Base-by-base conservation (phyloP, 2,888 invertebrate genomes). In the Ephialtes manifestator region DNA sequence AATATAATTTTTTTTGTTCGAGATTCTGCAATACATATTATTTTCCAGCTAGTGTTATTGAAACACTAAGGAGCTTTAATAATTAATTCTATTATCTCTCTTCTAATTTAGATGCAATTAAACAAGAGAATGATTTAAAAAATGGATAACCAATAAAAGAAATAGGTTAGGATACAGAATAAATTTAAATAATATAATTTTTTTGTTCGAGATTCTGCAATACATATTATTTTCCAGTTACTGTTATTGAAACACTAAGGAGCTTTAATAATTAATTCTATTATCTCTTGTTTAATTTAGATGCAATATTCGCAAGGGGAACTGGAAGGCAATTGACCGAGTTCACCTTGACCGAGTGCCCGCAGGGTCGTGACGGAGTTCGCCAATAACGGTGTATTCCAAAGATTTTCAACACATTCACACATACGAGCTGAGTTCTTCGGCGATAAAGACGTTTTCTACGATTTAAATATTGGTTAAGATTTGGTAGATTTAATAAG, bases 311-410 rank as follows among this genome's bases (percentile, higher is more conserved):
- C 65, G 65, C 39, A 65, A 39, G 65, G 39, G 65, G 65, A 39
- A 43, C 39, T 65, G 65, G 18, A 39, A 65, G 65, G 65, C 65
- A 18, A 65, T 65, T 65, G 65, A 65, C 65, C 65, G 65, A 65
- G 65, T 65, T 65, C 65, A 39, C 65, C 65, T 65, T 65, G 65
- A 65, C 65, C 65, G 65, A 65, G 65, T 65, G 65, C 39, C 65
- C 65, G 65, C 65, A 65, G 39, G 65, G 65, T 65, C 65, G 65
- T 65, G 18, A 39, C 39, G 65, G n/a, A 39, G 65, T 39, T 65
- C 65, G 65, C 65, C 39, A 65, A 65, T 65, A 39, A 65, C 35
- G 18, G 24, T 11, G 18, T 39, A 4, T 39, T 20, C 39, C 20
- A 39, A 20, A n/a, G 65, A 65, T 65, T 18, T 39, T 65, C 63